A percentile compares a stretch with the other conserved stretches of the same genome.
These are phyloP conservation scores for Petrocephalus sullivani DNA, from an alignment of 2,797 vertebrate genomes.

Conservation along the genomic window DNA sequence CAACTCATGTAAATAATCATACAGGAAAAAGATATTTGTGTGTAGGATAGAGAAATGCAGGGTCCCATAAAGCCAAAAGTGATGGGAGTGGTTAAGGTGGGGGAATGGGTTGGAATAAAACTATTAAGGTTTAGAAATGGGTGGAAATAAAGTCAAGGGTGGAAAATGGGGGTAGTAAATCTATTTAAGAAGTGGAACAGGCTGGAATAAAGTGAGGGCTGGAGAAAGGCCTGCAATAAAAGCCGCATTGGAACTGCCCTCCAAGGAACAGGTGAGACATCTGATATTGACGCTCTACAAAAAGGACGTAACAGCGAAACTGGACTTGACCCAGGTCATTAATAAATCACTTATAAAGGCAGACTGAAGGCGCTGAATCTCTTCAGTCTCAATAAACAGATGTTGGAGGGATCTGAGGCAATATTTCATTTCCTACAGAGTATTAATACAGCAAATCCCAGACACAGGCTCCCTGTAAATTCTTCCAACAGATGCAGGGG, in stretches of 20 bases:
- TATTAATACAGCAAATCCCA: background rate
- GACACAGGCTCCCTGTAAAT: background rate
- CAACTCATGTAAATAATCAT: background rate
- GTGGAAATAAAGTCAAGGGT: background rate
- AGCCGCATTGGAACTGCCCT: background rate
- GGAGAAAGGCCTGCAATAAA: background rate
- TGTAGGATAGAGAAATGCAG: background rate
- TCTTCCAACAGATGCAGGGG: background rate
- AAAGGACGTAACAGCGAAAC: background rate
- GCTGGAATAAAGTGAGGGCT: background rate
- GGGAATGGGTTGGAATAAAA: background rate
- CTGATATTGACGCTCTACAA: background rate
- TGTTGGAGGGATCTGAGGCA: background rate
- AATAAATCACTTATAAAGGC: conserved; percentile 7
- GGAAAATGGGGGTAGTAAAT: background rate
- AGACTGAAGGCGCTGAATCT: conserved; percentile 5
- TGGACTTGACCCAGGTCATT: background rate
- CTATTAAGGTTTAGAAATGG: background rate
- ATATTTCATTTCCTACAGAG: conserved; percentile 3
- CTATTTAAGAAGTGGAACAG: background rate
- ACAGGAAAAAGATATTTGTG: conserved; percentile 1
- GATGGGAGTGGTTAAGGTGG: background rate
- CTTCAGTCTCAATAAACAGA: background rate
- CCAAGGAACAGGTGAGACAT: background rate
- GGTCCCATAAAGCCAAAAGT: background rate